Conservation (phyloP, 2,113 vertebrate genomes). For the Gallinago paraguaiae region DNA sequence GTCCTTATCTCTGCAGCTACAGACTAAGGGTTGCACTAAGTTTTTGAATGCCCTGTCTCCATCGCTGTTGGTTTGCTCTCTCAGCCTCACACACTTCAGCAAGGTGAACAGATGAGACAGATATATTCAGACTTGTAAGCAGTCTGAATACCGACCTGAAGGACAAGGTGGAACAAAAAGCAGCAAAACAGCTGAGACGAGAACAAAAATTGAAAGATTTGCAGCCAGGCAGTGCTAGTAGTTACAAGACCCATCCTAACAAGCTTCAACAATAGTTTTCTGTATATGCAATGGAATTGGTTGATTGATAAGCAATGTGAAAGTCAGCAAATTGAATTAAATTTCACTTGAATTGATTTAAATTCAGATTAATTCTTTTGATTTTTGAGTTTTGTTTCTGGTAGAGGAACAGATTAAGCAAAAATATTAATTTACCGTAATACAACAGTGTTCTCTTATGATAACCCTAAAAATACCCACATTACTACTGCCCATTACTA, state of each 20-base stretch:
- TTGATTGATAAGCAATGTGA: neutral
- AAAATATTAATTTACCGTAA: neutral
- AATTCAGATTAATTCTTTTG: neutral
- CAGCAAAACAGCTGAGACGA: neutral
- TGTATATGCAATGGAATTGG: neutral
- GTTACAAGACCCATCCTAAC: neutral
- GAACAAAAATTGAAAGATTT: neutral
- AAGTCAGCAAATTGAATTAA: neutral
- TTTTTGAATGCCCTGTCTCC: neutral
- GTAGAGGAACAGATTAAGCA: neutral
- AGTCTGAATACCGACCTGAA: neutral
- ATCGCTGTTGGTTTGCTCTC: accelerated
- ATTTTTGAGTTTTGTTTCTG: neutral
- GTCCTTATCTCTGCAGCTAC: neutral
- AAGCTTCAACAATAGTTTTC: neutral
- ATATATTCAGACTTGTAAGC: neutral
- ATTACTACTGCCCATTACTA: neutral
- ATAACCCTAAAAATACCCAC: neutral
- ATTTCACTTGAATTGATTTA: neutral
- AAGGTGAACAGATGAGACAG: neutral
- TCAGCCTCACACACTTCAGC: neutral
- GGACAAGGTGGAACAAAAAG: neutral
- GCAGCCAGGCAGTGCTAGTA: neutral
- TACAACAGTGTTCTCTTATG: neutral
- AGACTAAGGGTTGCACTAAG: neutral